Evolutionary conservation across 2,113 vertebrate genomes (phyloP).

Genomic region (Bujurquina vittata): DNA sequence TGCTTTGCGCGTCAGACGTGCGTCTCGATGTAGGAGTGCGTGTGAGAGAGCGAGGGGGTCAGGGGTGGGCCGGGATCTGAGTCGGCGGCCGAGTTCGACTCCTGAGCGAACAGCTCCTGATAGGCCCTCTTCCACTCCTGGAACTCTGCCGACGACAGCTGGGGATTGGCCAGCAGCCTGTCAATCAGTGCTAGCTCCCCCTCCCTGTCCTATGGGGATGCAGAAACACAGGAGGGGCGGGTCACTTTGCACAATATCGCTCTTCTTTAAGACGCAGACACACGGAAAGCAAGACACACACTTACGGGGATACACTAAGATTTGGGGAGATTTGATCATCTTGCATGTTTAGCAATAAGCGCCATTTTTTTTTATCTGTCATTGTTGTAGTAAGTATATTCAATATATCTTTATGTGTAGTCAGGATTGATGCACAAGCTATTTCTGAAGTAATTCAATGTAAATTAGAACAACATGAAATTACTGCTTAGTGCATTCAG

Average conservation of each 20-base stretch:
- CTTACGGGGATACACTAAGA: slow-evolving; percentile 44
- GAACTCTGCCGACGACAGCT: slow-evolving; percentile 95
- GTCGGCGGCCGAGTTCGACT: slow-evolving; percentile 78
- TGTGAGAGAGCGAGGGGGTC: slow-evolving; percentile 90
- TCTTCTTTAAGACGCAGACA: slow-evolving; percentile 57
- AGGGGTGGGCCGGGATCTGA: slow-evolving; percentile 82
- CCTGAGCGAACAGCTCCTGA: slow-evolving; percentile 91
- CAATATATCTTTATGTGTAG: not conserved
- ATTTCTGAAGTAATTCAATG: not conserved
- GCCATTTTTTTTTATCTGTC: not conserved
- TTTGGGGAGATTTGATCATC: slow-evolving; percentile 13
- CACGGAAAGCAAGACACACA: slow-evolving; percentile 64
- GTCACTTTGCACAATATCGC: slow-evolving; percentile 37
- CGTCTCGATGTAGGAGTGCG: slow-evolving; percentile 98
- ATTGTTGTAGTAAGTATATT: not conserved
- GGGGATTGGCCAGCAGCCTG: slow-evolving; percentile 92
- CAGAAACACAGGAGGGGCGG: slow-evolving; percentile 77
- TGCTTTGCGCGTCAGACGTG: slow-evolving; percentile 85
- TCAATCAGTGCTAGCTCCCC: slow-evolving; percentile 97
- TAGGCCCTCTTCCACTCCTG: slow-evolving; percentile 97
- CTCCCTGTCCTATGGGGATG: slow-evolving; percentile 92
- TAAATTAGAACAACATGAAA: not conserved
- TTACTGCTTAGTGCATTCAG: not conserved
- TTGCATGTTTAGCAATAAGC: not conserved
- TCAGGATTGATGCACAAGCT: not conserved